Evolutionary conservation across 2,797 vertebrate genomes (phyloP), one percentile per base, ranked within the genome.

Genomic region (Catharus ustulatus): DNA sequence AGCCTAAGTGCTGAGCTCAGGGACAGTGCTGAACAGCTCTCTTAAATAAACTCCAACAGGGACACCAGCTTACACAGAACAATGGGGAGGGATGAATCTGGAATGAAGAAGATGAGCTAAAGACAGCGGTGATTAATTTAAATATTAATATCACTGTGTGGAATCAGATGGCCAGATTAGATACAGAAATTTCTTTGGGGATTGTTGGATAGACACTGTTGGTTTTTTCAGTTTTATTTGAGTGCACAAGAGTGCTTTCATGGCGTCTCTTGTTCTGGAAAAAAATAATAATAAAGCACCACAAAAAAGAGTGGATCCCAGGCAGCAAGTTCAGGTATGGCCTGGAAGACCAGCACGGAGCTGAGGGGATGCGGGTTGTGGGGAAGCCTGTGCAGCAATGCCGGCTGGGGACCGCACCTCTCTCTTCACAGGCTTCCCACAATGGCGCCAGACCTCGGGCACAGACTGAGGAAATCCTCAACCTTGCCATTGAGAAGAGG

Each of bases 391-490:
- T 5, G 6, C 21, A n/a, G 21, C 7, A 26, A 9, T 6, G 3
- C 22, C 0, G 3, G 4, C 55, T 15, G 57, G 11, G 14, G 12
- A 15, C 45, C 0, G 0, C 68, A 6, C 22, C 46, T 6, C 1
- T 4, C 52, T 30, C 57, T 19, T 11, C 74, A 8, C 18, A 15
- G 55, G 10, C 6, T 23, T 19, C 15, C 58, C n/a, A 0, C 26
- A 7, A 0, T 1, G 6, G 0, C 29, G 42, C 1, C 2, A 30
- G 49, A 18, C 19, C 18, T 6, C 7, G 3, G 8, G 29, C 36
- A 15, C 8, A 5, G 20, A 2, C 23, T 1, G 6, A 46, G 21
- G 20, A 46, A 22, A 24, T 1, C 5, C 40, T 36, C 12, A 43
- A 4, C 6, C 4, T 11, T 38, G 45, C 9, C 30, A 6, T 0